Percentiles rank a stretch among this genome's conserved stretches.
These are phyloP conservation scores for Cynocephalus volans DNA, from an alignment of 2,113 vertebrate genomes.

Conservation along the genomic window DNA sequence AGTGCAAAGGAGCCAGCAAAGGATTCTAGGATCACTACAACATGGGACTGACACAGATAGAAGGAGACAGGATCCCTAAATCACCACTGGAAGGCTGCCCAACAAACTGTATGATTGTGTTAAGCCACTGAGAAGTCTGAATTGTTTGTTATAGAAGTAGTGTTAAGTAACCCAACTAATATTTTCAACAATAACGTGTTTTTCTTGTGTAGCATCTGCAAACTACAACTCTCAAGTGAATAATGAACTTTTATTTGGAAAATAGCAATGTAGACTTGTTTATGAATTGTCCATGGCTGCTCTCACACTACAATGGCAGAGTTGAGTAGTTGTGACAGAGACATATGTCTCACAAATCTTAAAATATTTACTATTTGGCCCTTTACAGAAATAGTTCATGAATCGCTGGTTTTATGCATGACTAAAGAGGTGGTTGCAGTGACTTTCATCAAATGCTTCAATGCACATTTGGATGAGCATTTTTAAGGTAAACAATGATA, in stretches of 20 bases:
- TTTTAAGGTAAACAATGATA: neutral
- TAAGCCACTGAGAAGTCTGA: neutral
- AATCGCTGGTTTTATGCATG: neutral
- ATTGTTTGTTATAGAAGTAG: neutral
- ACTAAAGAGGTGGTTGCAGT: neutral
- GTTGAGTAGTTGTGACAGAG: neutral
- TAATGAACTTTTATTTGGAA: constrained; percentile 61
- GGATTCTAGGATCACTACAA: neutral
- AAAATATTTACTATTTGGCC: neutral
- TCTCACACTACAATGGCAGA: neutral
- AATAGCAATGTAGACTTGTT: neutral
- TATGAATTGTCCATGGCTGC: neutral
- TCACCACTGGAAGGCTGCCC: neutral
- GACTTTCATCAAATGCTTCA: neutral
- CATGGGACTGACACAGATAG: neutral
- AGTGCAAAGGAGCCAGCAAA: neutral
- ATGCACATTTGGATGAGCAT: neutral
- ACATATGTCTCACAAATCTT: neutral
- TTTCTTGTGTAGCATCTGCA: neutral
- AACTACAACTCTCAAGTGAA: neutral
- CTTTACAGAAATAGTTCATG: neutral
- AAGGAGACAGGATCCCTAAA: neutral
- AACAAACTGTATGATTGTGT: neutral
- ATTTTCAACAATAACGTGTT: constrained; percentile 8
- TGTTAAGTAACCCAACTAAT: neutral